Evolutionary conservation across 2,888 invertebrate species (phyloP).

Genomic region (Sclerodermus sp.): DNA sequence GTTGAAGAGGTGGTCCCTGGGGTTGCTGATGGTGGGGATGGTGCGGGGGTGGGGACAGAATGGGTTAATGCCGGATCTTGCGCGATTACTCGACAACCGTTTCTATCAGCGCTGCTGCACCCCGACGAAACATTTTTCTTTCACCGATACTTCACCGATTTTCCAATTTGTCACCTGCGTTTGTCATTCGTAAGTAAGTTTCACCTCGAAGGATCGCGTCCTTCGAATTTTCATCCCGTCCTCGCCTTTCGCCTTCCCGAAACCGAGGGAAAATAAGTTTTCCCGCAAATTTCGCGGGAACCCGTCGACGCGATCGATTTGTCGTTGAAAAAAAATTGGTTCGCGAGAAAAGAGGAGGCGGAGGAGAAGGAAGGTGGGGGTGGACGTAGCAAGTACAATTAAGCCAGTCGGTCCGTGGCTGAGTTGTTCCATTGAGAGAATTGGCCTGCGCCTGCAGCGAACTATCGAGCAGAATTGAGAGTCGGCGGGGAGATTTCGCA

Average conservation of each 20-base stretch:
- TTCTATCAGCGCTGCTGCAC: slow-evolving; percentile 14
- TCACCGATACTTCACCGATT: slow-evolving; percentile 1
- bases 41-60: slow-evolving; percentile 2
- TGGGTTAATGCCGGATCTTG: slow-evolving; percentile 45
- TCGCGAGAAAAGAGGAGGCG: background rate
- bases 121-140: background rate
- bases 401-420: slow-evolving; percentile 52
- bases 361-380: slow-evolving; percentile 11
- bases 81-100: slow-evolving; percentile 38
- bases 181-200: background rate
- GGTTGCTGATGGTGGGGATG: slow-evolving; percentile 1
- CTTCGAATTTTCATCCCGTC: too few species aligned
- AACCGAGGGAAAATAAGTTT: background rate
- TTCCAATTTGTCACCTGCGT: background rate
- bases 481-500: slow-evolving; percentile 47
- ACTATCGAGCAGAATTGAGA: slow-evolving; percentile 54
- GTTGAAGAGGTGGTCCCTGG: slow-evolving; percentile 3
- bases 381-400: slow-evolving; percentile 52
- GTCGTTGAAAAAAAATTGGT: too few species aligned
- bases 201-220: too few species aligned
- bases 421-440: slow-evolving; percentile 56
- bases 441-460: slow-evolving; percentile 47
- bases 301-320: background rate
- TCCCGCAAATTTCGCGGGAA: background rate
- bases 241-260: background rate